phyloP scores from a whole-genome alignment of 2,113 vertebrate genomes.

The Dromaius novaehollandiae region DNA sequence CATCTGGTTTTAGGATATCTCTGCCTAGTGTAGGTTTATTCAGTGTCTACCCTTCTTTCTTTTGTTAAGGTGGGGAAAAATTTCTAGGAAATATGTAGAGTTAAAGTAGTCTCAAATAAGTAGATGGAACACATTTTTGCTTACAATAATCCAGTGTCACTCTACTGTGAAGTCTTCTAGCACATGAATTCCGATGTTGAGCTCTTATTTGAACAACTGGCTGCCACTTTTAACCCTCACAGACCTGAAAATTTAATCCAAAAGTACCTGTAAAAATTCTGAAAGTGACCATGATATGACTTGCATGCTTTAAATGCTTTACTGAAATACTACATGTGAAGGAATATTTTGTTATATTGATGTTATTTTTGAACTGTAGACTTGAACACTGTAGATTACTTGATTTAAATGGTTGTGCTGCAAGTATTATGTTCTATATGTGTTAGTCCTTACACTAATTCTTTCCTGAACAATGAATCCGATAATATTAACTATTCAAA shows the following conservation, averaged over 20 bases:
- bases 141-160: background rate
- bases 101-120: background rate
- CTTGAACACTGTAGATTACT: accelerated
- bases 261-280: background rate
- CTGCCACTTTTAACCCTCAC: background rate
- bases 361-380: background rate
- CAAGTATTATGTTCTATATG: background rate
- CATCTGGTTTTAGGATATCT: background rate
- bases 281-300: accelerated
- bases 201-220: background rate
- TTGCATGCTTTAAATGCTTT: background rate
- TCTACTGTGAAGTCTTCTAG: background rate
- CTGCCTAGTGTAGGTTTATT: background rate
- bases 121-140: background rate
- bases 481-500: background rate
- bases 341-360: background rate
- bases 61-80: background rate
- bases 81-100: background rate
- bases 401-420: background rate
- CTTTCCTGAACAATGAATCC: background rate
- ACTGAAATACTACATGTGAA: too few relatives aligned
- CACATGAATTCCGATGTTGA: too few relatives aligned
- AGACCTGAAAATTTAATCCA: background rate
- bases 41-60: background rate
- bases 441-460: background rate